Evolutionary conservation across 2,113 vertebrate species (phyloP).

Genomic region (Cyanocitta stelleri): DNA sequence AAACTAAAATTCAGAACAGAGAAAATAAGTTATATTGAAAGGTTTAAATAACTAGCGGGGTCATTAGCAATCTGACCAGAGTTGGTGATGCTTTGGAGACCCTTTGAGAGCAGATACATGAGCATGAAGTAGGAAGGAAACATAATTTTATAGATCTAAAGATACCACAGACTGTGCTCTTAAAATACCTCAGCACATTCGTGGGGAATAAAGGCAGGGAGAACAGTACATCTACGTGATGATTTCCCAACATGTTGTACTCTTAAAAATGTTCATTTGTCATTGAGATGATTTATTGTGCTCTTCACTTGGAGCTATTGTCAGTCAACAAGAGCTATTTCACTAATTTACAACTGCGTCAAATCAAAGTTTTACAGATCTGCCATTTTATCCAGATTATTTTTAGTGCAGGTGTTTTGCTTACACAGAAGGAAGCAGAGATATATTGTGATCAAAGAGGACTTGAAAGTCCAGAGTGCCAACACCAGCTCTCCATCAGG

Average conservation of each 20-base stretch:
- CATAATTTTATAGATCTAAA: background rate
- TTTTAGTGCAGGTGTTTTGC: slow-evolving; percentile 9
- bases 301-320: background rate
- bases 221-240: background rate
- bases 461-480: background rate
- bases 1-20: background rate
- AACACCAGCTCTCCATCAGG: background rate
- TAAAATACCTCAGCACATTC: background rate
- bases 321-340: background rate
- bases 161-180: background rate
- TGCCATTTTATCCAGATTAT: background rate
- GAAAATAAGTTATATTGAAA: background rate
- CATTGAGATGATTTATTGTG: background rate
- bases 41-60: background rate
- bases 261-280: background rate
- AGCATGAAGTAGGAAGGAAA: background rate
- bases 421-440: background rate
- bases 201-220: background rate
- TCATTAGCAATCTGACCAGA: background rate
- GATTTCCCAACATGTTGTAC: background rate
- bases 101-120: background rate
- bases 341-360: background rate
- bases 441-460: background rate
- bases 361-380: background rate
- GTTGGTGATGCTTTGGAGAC: background rate